Evolutionary conservation across 2,113 vertebrate species (phyloP).

Genomic region (Uropsilus gracilis): DNA sequence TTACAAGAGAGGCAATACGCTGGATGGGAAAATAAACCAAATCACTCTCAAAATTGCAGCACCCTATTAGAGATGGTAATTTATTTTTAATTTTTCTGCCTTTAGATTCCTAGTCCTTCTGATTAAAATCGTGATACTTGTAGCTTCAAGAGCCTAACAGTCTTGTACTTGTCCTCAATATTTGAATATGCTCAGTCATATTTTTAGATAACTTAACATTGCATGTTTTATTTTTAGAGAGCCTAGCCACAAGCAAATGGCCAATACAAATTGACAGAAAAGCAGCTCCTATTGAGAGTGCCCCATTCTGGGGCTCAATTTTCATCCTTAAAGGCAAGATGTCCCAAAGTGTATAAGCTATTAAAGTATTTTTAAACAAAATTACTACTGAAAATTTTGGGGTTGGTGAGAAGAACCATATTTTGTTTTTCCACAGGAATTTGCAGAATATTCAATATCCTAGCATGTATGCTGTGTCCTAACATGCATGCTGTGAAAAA

Average conservation of each 20-base stretch:
- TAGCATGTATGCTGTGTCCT: neutral
- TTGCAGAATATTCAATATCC: conserved; percentile 25
- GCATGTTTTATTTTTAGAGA: conserved; percentile 60
- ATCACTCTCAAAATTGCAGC: neutral
- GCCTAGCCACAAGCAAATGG: neutral
- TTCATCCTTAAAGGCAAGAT: neutral
- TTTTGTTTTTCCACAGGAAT: neutral
- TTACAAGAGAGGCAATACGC: neutral
- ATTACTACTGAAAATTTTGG: neutral
- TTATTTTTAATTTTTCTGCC: conserved; percentile 27
- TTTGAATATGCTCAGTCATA: conserved; percentile 36
- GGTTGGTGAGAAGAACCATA: neutral
- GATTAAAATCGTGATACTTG: conserved; percentile 9
- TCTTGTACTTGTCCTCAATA: neutral
- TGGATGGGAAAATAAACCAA: conserved; percentile 20
- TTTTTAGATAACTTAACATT: conserved; percentile 60
- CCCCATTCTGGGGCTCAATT: neutral
- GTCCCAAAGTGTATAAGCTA: neutral
- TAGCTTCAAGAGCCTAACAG: neutral
- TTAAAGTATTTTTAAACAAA: conserved; percentile 47
- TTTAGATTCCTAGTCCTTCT: conserved; percentile 19
- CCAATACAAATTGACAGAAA: conserved; percentile 34
- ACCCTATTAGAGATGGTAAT: neutral
- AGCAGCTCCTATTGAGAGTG: neutral
- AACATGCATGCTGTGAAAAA: neutral